Conservation (phyloP, 2,113 vertebrate species). For the Harpagus bidentatus region DNA sequence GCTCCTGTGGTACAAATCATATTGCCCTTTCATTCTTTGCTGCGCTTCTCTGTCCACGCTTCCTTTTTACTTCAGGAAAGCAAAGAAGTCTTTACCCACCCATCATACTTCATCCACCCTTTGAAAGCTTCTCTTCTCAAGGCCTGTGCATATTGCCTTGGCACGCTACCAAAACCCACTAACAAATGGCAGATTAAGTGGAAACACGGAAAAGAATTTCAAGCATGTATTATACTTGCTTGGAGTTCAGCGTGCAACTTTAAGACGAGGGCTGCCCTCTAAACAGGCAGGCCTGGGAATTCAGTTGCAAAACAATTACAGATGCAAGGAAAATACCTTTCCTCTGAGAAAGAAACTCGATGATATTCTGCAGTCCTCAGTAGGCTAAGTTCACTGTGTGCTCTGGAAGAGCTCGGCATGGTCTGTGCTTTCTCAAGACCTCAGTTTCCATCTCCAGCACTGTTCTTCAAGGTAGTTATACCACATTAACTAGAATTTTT, state of each 20-base stretch:
- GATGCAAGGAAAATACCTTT: slow-evolving; percentile 28
- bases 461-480: not conserved
- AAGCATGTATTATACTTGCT: slow-evolving; percentile 62
- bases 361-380: not conserved
- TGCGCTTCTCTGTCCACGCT: fast-evolving
- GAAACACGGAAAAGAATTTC: slow-evolving; percentile 61
- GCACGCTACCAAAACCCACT: slow-evolving; percentile 22
- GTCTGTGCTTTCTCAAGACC: not conserved
- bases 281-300: slow-evolving; percentile 49
- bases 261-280: not conserved
- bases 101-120: not conserved
- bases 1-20: not conserved
- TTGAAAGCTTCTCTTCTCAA: slow-evolving; percentile 23
- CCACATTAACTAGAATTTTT: not conserved
- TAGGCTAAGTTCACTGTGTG: not conserved
- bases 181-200: slow-evolving; percentile 69
- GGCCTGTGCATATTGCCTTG: not conserved
- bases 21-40: not conserved
- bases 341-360: not conserved
- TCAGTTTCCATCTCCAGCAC: not conserved
- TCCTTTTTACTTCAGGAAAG: not conserved
- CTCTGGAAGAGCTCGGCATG: not conserved
- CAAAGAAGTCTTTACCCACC: not conserved
- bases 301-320: slow-evolving; percentile 21
- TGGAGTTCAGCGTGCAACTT: not conserved